Percentiles rank a stretch among this genome's conserved stretches.
phyloP scores from a whole-genome alignment of 2,113 vertebrate genomes.

The Chamaea fasciata region DNA sequence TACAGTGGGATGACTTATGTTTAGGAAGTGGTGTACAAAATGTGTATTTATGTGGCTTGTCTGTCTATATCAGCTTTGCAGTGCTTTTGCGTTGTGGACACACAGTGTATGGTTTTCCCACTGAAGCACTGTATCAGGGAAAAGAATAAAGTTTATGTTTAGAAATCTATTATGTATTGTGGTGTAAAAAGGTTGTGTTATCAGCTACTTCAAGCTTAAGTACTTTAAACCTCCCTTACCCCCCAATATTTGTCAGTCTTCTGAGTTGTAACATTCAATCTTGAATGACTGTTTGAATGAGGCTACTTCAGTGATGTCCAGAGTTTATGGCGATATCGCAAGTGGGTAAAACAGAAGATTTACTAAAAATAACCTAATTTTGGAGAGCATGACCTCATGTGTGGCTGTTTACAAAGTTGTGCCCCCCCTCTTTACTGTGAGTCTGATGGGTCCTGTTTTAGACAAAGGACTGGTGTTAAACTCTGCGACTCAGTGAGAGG shows the following conservation, averaged over 20 bases:
- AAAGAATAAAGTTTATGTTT: background rate
- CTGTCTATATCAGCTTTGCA: background rate
- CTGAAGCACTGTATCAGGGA: rapidly evolving
- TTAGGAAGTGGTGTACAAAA: background rate
- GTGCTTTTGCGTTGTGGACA: background rate
- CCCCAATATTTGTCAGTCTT: background rate
- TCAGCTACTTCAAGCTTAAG: background rate
- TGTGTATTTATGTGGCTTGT: background rate
- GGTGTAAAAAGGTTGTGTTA: background rate
- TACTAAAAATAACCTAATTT: background rate
- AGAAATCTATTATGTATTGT: background rate
- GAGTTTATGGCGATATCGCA: background rate
- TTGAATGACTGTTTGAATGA: background rate
- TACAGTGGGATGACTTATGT: background rate
- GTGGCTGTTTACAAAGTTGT: background rate
- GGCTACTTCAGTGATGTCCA: background rate
- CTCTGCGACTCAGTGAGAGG: background rate
- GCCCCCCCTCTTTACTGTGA: background rate
- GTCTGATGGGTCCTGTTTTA: background rate
- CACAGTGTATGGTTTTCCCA: background rate
- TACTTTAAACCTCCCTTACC: background rate
- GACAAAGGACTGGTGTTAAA: background rate
- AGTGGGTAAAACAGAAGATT: background rate
- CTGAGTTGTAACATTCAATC: background rate
- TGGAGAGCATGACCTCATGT: background rate